Evolutionary conservation across 2,888 invertebrate genomes (phyloP).

Genomic region (Uloborus plumipes): DNA sequence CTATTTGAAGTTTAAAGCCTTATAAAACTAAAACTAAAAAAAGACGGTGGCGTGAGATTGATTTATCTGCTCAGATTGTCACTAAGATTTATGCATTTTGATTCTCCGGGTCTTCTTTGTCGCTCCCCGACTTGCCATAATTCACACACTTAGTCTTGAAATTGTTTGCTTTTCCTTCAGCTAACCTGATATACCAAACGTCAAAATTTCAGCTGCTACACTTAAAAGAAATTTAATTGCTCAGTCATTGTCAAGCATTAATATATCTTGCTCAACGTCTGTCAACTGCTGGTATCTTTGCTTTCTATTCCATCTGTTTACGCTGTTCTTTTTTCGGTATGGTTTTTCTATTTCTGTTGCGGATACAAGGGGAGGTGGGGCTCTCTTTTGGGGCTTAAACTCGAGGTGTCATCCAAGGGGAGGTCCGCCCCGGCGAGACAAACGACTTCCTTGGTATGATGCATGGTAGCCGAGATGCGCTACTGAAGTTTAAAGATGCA

Average conservation of each 20-base stretch:
- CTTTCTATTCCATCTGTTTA: slow-evolving; percentile 13
- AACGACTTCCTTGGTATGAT: slow-evolving; percentile 57
- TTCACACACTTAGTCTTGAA: slow-evolving; percentile 11
- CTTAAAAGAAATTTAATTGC: slow-evolving; percentile 63
- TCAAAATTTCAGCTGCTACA: slow-evolving; percentile 56
- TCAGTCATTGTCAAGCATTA: slow-evolving; percentile 31
- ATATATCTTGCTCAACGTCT: slow-evolving; percentile 53
- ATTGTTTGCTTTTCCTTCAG: slow-evolving; percentile 28
- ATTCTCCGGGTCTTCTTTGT: not conserved
- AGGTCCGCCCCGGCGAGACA: slow-evolving; percentile 46
- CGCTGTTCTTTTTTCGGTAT: slow-evolving; percentile 5
- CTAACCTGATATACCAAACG: slow-evolving; percentile 26
- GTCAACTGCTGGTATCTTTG: slow-evolving; percentile 20
- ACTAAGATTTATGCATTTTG: slow-evolving; percentile 9
- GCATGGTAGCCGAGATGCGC: slow-evolving; percentile 25
- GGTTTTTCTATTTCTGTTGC: slow-evolving; percentile 24
- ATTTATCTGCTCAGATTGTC: not conserved
- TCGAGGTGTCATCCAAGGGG: slow-evolving; percentile 35
- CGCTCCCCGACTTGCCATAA: slow-evolving; percentile 2
- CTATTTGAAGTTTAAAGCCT: too few relatives aligned
- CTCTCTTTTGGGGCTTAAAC: slow-evolving; percentile 15
- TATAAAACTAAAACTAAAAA: too few relatives aligned
- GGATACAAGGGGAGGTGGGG: slow-evolving; percentile 22
- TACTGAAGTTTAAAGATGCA: slow-evolving; percentile 12
- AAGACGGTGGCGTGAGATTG: too few relatives aligned